phyloP scores from a whole-genome alignment of 2,113 vertebrate genomes.

The Elephas maximus region DNA sequence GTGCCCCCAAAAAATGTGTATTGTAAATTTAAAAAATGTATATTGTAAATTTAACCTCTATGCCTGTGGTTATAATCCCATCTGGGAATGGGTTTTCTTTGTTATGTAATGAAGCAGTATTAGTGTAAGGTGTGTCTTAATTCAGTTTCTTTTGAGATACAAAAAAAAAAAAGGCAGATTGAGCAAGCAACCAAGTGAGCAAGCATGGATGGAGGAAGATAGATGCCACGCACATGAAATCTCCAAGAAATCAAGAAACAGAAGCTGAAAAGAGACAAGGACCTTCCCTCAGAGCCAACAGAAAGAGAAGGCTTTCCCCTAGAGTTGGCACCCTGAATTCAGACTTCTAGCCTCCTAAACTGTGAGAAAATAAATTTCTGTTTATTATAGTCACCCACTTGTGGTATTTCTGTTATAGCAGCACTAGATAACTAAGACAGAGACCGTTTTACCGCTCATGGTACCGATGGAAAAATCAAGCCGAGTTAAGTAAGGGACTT shows the following conservation, averaged over 20 bases:
- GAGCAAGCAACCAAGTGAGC: not conserved
- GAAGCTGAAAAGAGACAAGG: not conserved
- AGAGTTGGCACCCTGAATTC: too few species aligned
- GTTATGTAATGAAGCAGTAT: not conserved
- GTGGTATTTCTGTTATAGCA: too few species aligned
- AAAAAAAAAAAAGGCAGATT: not conserved
- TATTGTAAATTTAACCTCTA: too few species aligned
- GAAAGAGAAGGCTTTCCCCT: not conserved
- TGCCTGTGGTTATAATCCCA: too few species aligned
- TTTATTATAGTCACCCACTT: not conserved
- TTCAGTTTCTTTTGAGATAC: not conserved
- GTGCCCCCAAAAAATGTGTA: too few species aligned
- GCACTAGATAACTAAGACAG: too few species aligned
- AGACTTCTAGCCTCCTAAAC: too few species aligned
- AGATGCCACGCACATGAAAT: not conserved
- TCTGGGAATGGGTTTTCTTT: not conserved
- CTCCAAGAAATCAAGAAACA: not conserved
- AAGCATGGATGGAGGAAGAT: too few species aligned
- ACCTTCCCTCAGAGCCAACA: not conserved
- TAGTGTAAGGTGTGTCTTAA: not conserved
- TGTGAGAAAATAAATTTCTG: too few species aligned
- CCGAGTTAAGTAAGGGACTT: conserved; percentile 32
- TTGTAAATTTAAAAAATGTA: too few species aligned
- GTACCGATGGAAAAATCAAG: conserved; percentile 63
- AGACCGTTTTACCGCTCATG: not conserved